These are phyloP conservation scores for Gymnocephalus cernua DNA, from an alignment of 2,113 vertebrate species.

Conservation along the genomic window DNA sequence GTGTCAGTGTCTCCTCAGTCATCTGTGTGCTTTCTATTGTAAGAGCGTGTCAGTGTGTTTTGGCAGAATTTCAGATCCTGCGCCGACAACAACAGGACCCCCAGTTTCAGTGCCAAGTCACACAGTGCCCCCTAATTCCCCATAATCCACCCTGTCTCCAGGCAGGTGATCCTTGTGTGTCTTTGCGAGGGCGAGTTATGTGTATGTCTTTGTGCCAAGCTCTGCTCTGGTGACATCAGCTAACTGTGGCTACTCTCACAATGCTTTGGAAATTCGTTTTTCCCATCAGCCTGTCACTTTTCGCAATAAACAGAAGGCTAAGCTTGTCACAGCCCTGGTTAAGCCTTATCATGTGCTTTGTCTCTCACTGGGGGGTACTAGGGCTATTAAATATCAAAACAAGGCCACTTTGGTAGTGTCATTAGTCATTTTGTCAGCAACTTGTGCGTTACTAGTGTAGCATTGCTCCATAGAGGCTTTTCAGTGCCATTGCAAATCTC, in stretches of 20 bases:
- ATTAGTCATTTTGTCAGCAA: slow-evolving; percentile 62
- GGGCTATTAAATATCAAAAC: slow-evolving; percentile 70
- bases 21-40: slow-evolving; percentile 49
- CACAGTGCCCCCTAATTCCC: slow-evolving; percentile 77
- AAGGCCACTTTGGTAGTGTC: slow-evolving; percentile 49
- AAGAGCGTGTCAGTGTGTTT: slow-evolving; percentile 55
- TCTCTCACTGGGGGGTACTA: slow-evolving; percentile 55
- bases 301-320: slow-evolving; percentile 57
- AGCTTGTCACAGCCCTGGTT: slow-evolving; percentile 55
- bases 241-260: slow-evolving; percentile 54
- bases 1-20: slow-evolving; percentile 36
- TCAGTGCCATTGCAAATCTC: not conserved
- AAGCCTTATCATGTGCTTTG: slow-evolving; percentile 60
- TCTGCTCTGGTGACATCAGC: slow-evolving; percentile 50
- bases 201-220: slow-evolving; percentile 20
- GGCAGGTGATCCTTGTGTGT: slow-evolving; percentile 78
- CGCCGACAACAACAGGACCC: slow-evolving; percentile 68
- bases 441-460: slow-evolving; percentile 7
- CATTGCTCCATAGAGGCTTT: slow-evolving; percentile 12
- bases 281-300: slow-evolving; percentile 68
- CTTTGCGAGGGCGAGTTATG: slow-evolving; percentile 12
- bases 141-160: slow-evolving; percentile 82
- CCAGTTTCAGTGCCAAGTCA: slow-evolving; percentile 74
- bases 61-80: slow-evolving; percentile 73
- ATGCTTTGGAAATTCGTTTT: slow-evolving; percentile 65